Conservation (phyloP, 2,113 vertebrate species). For the Brachypteracias leptosomus region DNA sequence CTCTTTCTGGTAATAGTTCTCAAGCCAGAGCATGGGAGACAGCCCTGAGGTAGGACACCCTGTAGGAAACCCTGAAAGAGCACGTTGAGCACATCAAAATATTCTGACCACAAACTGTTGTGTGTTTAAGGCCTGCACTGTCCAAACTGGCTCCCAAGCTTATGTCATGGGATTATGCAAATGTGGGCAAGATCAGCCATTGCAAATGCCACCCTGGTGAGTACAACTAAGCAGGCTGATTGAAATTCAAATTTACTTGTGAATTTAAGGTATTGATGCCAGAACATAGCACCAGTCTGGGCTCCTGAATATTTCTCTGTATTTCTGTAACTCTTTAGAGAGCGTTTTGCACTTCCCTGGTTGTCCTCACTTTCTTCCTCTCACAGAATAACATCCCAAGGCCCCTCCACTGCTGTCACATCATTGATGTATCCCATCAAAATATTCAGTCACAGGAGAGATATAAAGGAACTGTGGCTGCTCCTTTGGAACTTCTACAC, state of each 20-base stretch:
- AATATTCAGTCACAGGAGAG: neutral
- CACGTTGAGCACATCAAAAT: fast-evolving
- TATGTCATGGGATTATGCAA: neutral
- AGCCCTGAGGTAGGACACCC: neutral
- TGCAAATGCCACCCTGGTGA: neutral
- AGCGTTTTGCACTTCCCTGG: neutral
- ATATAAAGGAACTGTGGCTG: neutral
- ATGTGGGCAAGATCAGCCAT: neutral
- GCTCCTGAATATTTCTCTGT: neutral
- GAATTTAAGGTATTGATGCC: neutral
- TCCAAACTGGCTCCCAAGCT: neutral
- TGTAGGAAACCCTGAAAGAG: neutral
- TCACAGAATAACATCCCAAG: neutral
- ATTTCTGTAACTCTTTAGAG: neutral
- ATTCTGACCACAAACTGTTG: neutral
- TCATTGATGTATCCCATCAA: neutral
- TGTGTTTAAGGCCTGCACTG: neutral
- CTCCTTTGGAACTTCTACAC: neutral
- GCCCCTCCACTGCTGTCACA: neutral
- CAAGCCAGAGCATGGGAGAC: neutral
- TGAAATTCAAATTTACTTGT: neutral
- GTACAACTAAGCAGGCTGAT: neutral
- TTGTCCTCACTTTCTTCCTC: neutral
- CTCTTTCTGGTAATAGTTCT: neutral
- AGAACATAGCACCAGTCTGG: neutral